These are phyloP conservation scores for Rhopalosiphum padi DNA, from an alignment of 1,140 invertebrate species.

Conservation along the genomic window DNA sequence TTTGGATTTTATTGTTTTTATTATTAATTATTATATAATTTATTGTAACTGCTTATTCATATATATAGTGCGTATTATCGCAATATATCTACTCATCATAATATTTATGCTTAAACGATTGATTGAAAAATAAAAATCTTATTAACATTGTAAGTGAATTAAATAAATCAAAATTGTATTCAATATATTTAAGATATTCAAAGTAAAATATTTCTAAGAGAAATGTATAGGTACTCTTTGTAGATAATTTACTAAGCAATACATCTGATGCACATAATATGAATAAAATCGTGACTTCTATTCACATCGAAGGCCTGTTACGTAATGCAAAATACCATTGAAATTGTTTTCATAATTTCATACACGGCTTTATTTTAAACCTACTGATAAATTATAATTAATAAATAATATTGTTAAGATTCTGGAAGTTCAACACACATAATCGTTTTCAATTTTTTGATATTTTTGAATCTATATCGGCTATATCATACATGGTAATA, in stretches of 20 bases:
- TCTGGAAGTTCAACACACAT: not conserved
- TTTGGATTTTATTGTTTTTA: not conserved
- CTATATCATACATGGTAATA: not conserved
- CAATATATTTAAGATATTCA: not conserved
- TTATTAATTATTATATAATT: not conserved
- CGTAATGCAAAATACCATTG: not conserved
- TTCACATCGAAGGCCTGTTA: not conserved
- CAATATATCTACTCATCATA: not conserved
- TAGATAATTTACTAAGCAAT: not conserved
- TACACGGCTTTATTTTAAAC: not conserved
- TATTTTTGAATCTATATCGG: not conserved
- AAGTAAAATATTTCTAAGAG: not conserved
- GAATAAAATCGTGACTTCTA: constrained; percentile 8
- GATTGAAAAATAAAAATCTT: not conserved
- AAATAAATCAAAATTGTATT: not conserved
- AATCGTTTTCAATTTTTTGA: not conserved
- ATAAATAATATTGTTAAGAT: not conserved
- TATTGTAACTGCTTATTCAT: not conserved
- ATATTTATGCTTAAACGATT: not conserved
- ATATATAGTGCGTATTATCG: not conserved
- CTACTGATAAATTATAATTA: not conserved
- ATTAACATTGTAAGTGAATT: not conserved
- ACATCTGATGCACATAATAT: not conserved
- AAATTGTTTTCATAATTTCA: not conserved
- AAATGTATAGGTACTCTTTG: not conserved